Base-by-base conservation (phyloP, 2,888 invertebrate genomes). In the Syrista parreyssii region DNA sequence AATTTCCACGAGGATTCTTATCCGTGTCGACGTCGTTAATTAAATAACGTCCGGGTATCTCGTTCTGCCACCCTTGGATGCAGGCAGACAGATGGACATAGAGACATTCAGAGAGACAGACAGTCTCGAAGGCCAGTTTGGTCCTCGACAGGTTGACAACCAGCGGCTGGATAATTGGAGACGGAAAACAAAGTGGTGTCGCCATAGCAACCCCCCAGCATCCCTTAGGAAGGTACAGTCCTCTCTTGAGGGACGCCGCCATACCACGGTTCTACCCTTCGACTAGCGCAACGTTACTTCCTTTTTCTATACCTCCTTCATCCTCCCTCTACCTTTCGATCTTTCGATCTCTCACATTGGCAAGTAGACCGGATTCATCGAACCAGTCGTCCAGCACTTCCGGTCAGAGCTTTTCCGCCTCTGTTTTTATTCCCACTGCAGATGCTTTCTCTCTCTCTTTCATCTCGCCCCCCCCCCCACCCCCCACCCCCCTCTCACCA, bases 111-210 rank as follows among this genome's bases (percentile, higher is more conserved):
- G 11, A 34, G 34, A 11, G 34, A 34, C 34, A 34, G 12, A 35
- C 35, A 35, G 35, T 40, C 40, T 40, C 71, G 31, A 12, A 71
- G 30, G 71, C 32, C 71, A 30, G 31, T 71, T 71, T n/a, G 71
- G 31, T 32, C 30, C 31, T 71, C 71, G 71, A 68, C 83, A 79
- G 86, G 86, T 87, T 86, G 86, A 85, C 86, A 84, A 86, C 84
- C 84, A 79, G 82, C 76, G 82, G 81, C 82, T 78, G 78, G 86
- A 84, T 88, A 88, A 88, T 88, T 86, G 85, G 83, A 86, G 86
- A 86, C 81, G 79, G 86, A 87, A 87, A 88, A 88, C 86, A 88
- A 83, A 85, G 87, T 87, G 82, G 81, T 76, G 81, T 84, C 75
- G 73, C 84, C 85, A 89, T 88, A 82, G 87, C 81, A 85, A 88